These are phyloP conservation scores for Xenus cinereus DNA, from an alignment of 2,113 vertebrate genomes.

Conservation along the genomic window DNA sequence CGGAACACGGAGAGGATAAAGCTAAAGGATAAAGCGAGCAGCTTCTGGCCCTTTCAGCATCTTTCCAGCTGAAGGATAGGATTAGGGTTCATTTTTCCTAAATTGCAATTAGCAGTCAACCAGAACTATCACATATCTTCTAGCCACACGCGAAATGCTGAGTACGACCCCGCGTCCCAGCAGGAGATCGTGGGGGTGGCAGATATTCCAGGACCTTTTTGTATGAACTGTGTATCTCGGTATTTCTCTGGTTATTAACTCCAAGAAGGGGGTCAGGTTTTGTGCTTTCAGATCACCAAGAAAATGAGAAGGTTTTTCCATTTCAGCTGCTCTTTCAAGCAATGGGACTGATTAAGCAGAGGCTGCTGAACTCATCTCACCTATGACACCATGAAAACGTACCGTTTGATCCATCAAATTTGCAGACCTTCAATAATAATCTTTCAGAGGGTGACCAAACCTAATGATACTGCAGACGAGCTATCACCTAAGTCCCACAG, in stretches of 20 bases:
- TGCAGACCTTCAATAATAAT: not conserved
- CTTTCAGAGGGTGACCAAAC: not conserved
- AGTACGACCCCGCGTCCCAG: not conserved
- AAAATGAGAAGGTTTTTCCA: not conserved
- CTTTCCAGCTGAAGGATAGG: not conserved
- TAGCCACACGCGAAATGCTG: conserved; percentile 12
- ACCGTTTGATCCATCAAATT: not conserved
- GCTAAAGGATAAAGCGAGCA: conserved; percentile 8
- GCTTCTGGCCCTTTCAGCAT: not conserved
- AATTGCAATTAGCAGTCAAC: conserved; percentile 55
- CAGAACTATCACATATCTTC: conserved; percentile 46
- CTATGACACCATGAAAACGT: not conserved
- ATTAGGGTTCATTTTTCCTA: conserved; percentile 17
- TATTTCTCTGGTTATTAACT: conserved; percentile 18
- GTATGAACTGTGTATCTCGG: not conserved
- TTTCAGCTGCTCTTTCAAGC: not conserved
- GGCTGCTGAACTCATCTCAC: not conserved
- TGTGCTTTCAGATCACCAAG: not conserved
- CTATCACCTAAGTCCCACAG: conserved; percentile 20
- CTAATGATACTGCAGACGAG: not conserved
- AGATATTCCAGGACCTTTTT: not conserved
- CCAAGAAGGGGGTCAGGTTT: not conserved
- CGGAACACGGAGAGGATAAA: not conserved
- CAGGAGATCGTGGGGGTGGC: not conserved
- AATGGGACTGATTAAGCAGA: not conserved